Evolutionary conservation across 2,113 vertebrate species (phyloP).

Genomic region (Toxotes chatareus): DNA sequence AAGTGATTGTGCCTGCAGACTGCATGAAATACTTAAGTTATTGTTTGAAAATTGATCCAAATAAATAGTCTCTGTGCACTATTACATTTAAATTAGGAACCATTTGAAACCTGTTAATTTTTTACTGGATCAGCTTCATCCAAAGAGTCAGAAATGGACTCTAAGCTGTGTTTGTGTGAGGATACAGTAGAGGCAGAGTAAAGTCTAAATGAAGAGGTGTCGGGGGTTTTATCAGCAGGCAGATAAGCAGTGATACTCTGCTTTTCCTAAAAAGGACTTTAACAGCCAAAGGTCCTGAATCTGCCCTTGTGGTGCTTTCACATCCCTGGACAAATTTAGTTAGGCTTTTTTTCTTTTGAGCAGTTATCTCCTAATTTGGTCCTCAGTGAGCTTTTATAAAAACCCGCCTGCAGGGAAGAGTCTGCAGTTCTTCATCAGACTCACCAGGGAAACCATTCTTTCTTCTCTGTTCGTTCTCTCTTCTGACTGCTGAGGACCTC

Average conservation of each 20-base stretch:
- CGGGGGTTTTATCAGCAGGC: conserved; percentile 31
- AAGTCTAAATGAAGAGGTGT: conserved; percentile 62
- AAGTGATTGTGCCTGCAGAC: no score
- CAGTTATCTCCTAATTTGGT: conserved; percentile 76
- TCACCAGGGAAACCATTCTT: conserved; percentile 9
- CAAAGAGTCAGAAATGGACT: no score
- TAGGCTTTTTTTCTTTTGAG: neutral
- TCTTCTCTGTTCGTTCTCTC: conserved; percentile 15
- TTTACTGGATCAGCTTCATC: no score
- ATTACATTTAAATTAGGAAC: no score
- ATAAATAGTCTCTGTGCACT: no score
- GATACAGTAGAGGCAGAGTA: neutral
- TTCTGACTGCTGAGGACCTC: neutral
- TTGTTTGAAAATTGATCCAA: no score
- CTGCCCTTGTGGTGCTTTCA: conserved; percentile 46
- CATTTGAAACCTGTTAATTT: no score
- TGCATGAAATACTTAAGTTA: no score
- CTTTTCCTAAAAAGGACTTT: conserved; percentile 73
- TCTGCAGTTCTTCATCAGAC: conserved; percentile 33
- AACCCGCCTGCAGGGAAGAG: neutral
- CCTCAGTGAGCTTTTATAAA: conserved; percentile 60
- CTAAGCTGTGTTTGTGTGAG: neutral
- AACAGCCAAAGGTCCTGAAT: conserved; percentile 70
- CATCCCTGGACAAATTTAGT: conserved; percentile 53
- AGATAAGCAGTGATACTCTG: conserved; percentile 55